Evolutionary conservation across 1,140 invertebrate species (phyloP), one percentile per base, ranked within the genome.

Genomic region (Lysiphlebus fabarum): DNA sequence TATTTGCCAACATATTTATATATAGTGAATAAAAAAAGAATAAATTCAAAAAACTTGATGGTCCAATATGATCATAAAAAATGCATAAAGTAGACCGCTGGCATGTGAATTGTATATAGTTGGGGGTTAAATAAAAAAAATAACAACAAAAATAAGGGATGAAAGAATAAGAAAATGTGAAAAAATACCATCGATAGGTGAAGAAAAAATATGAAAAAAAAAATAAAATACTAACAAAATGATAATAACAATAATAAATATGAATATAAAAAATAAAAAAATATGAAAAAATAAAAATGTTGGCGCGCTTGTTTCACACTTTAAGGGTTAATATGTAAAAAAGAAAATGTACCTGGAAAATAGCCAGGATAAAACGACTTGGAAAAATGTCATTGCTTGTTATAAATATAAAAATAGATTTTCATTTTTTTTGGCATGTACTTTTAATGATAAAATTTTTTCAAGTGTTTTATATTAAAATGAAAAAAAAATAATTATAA

Each of bases 31-130:
- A 58, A 58, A 58, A 53, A 58, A 51, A n/a, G n/a, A 58, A 49
- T 34, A 49, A 26, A 49, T 49, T 6, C 14, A 34, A 1, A 26
- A 48, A 33, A 40, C 49, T 51, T 26, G 49, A 51, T 58, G 56
- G 41, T 51, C 56, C 48, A 48, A 17, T 41, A 53, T 49, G 40
- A 43, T 43, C 49, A 58, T 53, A 53, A 58, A 58, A 48, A 51
- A 58, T 58, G 56, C 49, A 58, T 58, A 58, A 58, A 38, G 34
- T 38, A 36, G 34, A 51, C 10, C 36, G 49, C 38, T 44, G 41
- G 41, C 33, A 53, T 38, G 43, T 58, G 56, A 41, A 53, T 51
- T 51, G 56, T 56, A 33, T 14, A n/a, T 37, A 4, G 14, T 8
- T 26, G 26, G 43, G 43, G 43, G 10, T 12, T 7, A 45, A 45